phyloP scores from a whole-genome alignment of 92 coral and sea anemone genomes.

The Virgularia gustaviana region DNA sequence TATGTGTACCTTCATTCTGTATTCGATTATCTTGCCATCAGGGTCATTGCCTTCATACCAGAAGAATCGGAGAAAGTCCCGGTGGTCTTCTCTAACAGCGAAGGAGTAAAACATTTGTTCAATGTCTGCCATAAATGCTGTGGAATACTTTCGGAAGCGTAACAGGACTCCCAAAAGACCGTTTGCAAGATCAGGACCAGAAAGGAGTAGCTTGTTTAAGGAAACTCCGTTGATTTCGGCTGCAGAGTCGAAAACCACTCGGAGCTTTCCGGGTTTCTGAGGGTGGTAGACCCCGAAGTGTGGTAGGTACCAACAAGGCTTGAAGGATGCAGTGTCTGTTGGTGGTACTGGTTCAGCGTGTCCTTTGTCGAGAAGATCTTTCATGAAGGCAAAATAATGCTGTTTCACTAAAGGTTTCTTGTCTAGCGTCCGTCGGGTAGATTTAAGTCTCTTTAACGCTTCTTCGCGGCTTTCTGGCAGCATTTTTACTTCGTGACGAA shows the following conservation, averaged over 20 bases:
- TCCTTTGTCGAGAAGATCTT: slow-evolving; percentile 33
- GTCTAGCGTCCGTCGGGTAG: slow-evolving; percentile 31
- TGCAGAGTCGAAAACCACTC: slow-evolving; percentile 53
- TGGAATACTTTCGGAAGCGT: slow-evolving; percentile 48
- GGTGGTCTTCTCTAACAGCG: slow-evolving; percentile 32
- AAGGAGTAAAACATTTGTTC: slow-evolving; percentile 59
- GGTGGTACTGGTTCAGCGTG: slow-evolving; percentile 47
- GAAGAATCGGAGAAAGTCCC: slow-evolving; percentile 50
- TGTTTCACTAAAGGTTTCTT: slow-evolving; percentile 40
- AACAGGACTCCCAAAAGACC: slow-evolving; percentile 50
- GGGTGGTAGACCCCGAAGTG: slow-evolving; percentile 53
- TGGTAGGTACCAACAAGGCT: slow-evolving; percentile 45
- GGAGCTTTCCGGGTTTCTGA: slow-evolving; percentile 37
- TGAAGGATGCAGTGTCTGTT: background rate
- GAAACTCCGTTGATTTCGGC: slow-evolving; percentile 43
- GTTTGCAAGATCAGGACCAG: slow-evolving; percentile 44
- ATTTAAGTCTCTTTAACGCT: slow-evolving; percentile 33
- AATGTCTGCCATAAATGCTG: slow-evolving; percentile 50
- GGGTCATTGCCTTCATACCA: slow-evolving; percentile 55
- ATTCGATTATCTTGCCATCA: slow-evolving; percentile 26
- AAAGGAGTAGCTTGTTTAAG: slow-evolving; percentile 36
- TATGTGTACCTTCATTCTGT: slow-evolving; percentile 49
- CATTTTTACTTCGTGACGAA: slow-evolving; percentile 9
- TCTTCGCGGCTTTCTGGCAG: slow-evolving; percentile 37
- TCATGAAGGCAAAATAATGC: slow-evolving; percentile 53